phyloP scores from a whole-genome alignment of 2,888 invertebrate genomes.

The Andrena chrysosceles region DNA sequence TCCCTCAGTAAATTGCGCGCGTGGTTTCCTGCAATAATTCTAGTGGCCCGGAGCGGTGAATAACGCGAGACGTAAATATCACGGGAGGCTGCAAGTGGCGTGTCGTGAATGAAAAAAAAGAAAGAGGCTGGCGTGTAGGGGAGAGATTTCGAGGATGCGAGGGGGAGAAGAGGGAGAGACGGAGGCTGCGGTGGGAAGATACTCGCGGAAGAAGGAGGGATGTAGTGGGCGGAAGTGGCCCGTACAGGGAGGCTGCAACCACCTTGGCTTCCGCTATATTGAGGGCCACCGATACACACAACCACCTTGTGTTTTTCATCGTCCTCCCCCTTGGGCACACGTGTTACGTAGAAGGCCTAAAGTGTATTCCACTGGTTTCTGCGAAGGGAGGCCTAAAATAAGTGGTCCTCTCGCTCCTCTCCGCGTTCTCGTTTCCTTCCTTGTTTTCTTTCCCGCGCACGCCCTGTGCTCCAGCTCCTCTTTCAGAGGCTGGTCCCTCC shows the following conservation, averaged over 20 bases:
- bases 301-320: conserved; percentile 78
- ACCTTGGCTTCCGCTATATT: conserved; percentile 85
- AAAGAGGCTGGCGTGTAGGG: conserved; percentile 12
- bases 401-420: conserved; percentile 61
- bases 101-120: neutral
- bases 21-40: neutral
- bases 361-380: conserved; percentile 58
- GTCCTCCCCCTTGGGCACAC: conserved; percentile 53
- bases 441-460: conserved; percentile 44
- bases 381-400: conserved; percentile 70
- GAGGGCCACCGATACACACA: conserved; percentile 73
- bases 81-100: conserved; percentile 32
- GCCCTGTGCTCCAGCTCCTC: conserved; percentile 10
- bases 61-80: conserved; percentile 47
- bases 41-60: neutral
- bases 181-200: conserved; percentile 16
- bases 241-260: conserved; percentile 82
- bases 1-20: neutral
- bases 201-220: conserved; percentile 38
- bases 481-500: conserved; percentile 25
- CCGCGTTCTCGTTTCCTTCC: conserved; percentile 70
- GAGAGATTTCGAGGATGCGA: conserved; percentile 27
- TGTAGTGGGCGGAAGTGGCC: conserved; percentile 82
- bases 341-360: conserved; percentile 55
- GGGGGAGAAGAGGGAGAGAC: neutral